phyloP scores from a whole-genome alignment of 1,140 invertebrate species.

The Olivierus martensii region DNA sequence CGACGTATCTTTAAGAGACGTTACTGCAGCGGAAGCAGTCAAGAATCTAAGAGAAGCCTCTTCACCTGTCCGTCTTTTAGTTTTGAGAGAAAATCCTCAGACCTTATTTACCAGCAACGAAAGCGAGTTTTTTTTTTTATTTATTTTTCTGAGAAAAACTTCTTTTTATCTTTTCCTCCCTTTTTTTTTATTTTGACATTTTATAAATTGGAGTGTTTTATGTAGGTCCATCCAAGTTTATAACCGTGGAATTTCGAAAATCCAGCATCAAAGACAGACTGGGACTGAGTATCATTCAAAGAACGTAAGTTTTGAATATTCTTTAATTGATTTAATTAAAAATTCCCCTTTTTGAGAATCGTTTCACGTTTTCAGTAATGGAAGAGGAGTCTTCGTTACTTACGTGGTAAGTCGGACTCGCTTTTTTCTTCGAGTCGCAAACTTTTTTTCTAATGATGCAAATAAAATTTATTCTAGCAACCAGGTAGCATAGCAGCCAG shows the following conservation, averaged over 20 bases:
- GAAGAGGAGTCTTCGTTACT: constrained; percentile 20
- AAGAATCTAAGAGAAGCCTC: constrained; percentile 12
- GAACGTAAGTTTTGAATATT: constrained; percentile 17
- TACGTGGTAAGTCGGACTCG: constrained; percentile 19
- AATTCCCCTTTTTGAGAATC: no score
- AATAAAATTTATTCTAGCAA: constrained; percentile 13
- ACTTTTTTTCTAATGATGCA: background rate
- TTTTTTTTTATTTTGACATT: background rate
- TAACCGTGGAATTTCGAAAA: constrained; percentile 17
- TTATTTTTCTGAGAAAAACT: background rate
- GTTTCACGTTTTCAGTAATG: constrained; percentile 11
- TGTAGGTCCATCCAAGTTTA: constrained; percentile 16
- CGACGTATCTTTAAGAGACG: constrained; percentile 15
- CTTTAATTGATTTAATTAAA: no score
- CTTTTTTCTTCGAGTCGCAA: background rate
- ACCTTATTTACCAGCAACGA: constrained; percentile 13
- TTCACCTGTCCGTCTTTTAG: constrained; percentile 10
- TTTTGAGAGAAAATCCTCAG: constrained; percentile 18
- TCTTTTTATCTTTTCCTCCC: background rate
- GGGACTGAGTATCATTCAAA: constrained; percentile 16
- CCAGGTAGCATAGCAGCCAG: constrained; percentile 19
- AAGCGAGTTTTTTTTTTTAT: constrained; percentile 6
- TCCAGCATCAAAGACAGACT: constrained; percentile 17
- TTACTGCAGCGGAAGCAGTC: constrained; percentile 10
- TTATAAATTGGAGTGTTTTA: background rate